A percentile compares a stretch with the other conserved stretches of the same genome.
Evolutionary conservation across 1,140 invertebrate genomes (phyloP).

Genomic region (Argopecten irradians): DNA sequence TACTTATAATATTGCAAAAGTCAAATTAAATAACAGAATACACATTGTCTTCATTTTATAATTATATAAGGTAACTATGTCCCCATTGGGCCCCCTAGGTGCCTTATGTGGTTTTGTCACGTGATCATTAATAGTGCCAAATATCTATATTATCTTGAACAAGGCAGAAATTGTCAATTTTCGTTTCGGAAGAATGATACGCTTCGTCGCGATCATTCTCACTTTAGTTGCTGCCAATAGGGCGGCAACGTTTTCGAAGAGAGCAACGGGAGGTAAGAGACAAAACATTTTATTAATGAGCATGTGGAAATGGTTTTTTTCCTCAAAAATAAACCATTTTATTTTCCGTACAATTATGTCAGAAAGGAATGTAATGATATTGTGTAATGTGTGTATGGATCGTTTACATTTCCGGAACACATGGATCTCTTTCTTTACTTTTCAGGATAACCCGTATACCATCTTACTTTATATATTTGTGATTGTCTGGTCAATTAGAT

Average conservation of each 20-base stretch:
- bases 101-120: background rate
- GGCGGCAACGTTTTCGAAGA: constrained; percentile 45
- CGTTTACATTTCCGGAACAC: too few relatives aligned
- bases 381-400: too few relatives aligned
- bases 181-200: constrained; percentile 40
- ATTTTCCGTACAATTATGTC: too few relatives aligned
- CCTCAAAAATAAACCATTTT: too few relatives aligned
- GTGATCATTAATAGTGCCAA: background rate
- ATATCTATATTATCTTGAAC: constrained; percentile 18
- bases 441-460: too few relatives aligned
- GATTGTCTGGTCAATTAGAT: too few relatives aligned
- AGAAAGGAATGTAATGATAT: too few relatives aligned
- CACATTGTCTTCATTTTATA: background rate
- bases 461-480: too few relatives aligned
- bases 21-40: background rate
- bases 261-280: constrained; percentile 36
- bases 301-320: too few relatives aligned
- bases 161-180: background rate
- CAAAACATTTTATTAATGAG: too few relatives aligned
- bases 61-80: background rate
- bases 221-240: constrained; percentile 36
- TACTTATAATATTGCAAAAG: background rate
- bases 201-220: constrained; percentile 36
- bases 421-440: too few relatives aligned
- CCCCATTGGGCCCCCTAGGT: background rate